phyloP scores from a whole-genome alignment of 1,140 invertebrate species.

The Drosophila ambigua region DNA sequence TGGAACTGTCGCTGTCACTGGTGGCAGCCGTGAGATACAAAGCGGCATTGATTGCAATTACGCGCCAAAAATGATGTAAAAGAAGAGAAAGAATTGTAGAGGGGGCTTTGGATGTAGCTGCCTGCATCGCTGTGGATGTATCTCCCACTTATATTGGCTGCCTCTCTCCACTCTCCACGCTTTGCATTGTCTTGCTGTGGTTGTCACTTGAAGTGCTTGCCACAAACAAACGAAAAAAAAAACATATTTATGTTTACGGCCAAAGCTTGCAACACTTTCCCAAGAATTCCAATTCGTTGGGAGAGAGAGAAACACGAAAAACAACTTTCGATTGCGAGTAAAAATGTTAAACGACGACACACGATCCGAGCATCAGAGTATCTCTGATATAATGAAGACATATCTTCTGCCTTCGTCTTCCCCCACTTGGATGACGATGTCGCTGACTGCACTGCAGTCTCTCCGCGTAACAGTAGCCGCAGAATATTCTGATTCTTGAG shows the following conservation, averaged over 20 bases:
- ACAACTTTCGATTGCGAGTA: slow-evolving; percentile 69
- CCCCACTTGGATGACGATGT: no score
- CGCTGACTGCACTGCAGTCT: not conserved
- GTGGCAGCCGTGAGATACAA: slow-evolving; percentile 41
- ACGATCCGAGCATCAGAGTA: slow-evolving; percentile 11
- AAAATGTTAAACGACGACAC: slow-evolving; percentile 44
- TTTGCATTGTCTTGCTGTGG: slow-evolving; percentile 49
- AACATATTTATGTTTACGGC: slow-evolving; percentile 16
- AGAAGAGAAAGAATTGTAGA: slow-evolving; percentile 42
- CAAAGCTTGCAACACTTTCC: slow-evolving; percentile 71
- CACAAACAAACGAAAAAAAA: slow-evolving; percentile 17
- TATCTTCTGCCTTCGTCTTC: not conserved
- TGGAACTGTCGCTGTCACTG: slow-evolving; percentile 14
- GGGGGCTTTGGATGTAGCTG: slow-evolving; percentile 8
- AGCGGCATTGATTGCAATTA: slow-evolving; percentile 58
- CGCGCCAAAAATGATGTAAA: slow-evolving; percentile 54
- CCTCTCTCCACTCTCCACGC: slow-evolving; percentile 3
- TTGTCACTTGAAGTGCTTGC: slow-evolving; percentile 77
- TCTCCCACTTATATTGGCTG: slow-evolving; percentile 1
- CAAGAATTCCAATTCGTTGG: slow-evolving; percentile 48
- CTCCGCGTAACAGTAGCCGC: slow-evolving; percentile 66
- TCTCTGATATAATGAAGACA: slow-evolving; percentile 57
- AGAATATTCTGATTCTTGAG: slow-evolving; percentile 54
- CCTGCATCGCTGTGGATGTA: slow-evolving; percentile 19
- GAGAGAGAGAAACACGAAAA: slow-evolving; percentile 55